phyloP scores from a whole-genome alignment of 2,113 vertebrate genomes.

The Lepus timidus region DNA sequence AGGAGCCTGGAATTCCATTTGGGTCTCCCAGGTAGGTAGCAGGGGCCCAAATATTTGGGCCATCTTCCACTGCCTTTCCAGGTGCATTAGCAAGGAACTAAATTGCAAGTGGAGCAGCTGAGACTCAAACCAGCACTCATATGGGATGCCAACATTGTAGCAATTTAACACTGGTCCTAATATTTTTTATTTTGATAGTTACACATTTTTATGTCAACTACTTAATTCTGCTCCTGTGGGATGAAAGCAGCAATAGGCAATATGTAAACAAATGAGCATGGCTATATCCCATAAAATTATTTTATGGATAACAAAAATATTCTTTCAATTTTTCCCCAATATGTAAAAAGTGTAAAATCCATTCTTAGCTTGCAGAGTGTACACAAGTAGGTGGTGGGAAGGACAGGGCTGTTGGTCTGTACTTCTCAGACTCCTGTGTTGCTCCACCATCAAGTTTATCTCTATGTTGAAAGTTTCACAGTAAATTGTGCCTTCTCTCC shows the following conservation, averaged over 20 bases:
- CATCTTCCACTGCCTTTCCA: no score
- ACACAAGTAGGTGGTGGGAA: neutral
- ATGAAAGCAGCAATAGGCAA: neutral
- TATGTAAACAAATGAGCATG: neutral
- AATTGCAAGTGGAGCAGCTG: no score
- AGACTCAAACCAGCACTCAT: no score
- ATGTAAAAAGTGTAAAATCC: conserved; percentile 38
- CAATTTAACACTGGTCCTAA: no score
- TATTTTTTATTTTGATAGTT: no score
- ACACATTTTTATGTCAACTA: neutral
- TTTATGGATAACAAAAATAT: conserved; percentile 26
- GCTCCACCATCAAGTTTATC: neutral
- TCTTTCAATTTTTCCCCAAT: neutral
- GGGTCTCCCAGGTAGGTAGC: no score
- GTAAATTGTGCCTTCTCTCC: neutral
- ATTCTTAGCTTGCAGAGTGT: neutral
- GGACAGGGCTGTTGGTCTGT: neutral
- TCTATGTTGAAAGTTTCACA: neutral
- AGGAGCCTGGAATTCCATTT: no score
- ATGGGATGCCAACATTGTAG: no score
- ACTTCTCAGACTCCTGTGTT: neutral
- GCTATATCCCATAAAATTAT: neutral
- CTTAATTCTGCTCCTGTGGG: neutral
- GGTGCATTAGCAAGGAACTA: no score
- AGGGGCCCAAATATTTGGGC: no score